Evolutionary conservation across 1,140 invertebrate species (phyloP), one percentile per base, ranked within the genome.

Genomic region (Drosophila albomicans): DNA sequence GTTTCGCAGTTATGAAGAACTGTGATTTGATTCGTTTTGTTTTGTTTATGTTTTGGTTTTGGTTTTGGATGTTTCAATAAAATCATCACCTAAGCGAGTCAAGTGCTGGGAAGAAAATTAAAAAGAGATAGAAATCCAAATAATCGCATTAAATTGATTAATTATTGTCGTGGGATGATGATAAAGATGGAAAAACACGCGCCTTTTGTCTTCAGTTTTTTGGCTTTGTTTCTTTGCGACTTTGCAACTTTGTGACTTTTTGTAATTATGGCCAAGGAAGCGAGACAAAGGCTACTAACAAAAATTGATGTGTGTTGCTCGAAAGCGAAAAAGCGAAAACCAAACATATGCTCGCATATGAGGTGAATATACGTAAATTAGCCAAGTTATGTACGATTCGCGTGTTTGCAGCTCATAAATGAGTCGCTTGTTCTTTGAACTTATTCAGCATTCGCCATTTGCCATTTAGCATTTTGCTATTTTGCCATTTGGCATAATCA

Each of bases 91-190:
- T 78, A 20, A 46, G 28, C 41, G 56, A 61, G 16, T 68, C 74
- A 66, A 68, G 59, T 67, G 43, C 46, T 20, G 30, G 52, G 32
- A 32, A 61, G 43, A 67, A 51, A 45, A 45, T 38, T 8, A 38
- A 38, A 38, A 3, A 45, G 32, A 64, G 75, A 71, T 74, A 52
- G 45, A 67, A 73, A 68, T 78, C 61, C 7, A 15, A 64, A 79
- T 87, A 87, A 87, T 77, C 79, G 62, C 76, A 70, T 88, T 79
- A 84, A 66, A 65, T 80, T 87, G 82, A 87, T 87, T 87, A 88
- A 87, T 87, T 82, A 46, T 52, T 57, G 48, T 63, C 59, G 59
- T 62, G 13, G 43, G 35, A 63, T 5, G 35, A 43, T 8, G 35
- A 25, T 25, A 25, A 25, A 25, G 41, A 7, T 8, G 67, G 6